Conservation (phyloP, 2,797 vertebrate species). For the Coregonus suidteri region DNA sequence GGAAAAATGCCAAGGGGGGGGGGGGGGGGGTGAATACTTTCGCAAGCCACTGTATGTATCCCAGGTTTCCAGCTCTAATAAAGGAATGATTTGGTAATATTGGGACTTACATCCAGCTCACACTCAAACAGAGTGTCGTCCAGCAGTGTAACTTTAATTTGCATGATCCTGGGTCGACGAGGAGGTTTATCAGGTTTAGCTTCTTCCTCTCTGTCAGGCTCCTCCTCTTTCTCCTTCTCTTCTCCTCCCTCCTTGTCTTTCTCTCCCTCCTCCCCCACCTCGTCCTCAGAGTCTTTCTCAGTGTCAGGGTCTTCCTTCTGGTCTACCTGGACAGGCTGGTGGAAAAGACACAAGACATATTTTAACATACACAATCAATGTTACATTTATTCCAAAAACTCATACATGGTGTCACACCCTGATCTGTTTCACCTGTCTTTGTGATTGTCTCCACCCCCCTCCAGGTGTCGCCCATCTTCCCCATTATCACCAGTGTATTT, state of each 20-base stretch:
- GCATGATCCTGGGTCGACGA: conserved; percentile 85
- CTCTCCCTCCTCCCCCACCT: conserved; percentile 75
- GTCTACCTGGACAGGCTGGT: conserved; percentile 80
- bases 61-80: too few species aligned
- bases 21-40: too few species aligned
- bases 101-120: conserved; percentile 86
- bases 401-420: neutral
- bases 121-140: conserved; percentile 90
- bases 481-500: too few species aligned
- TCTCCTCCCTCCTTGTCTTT: conserved; percentile 47
- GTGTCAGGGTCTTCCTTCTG: conserved; percentile 78
- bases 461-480: too few species aligned
- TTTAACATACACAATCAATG: neutral
- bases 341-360: conserved; percentile 1
- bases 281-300: conserved; percentile 73
- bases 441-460: too few species aligned
- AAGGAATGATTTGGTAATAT: too few species aligned
- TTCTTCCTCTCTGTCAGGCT: conserved; percentile 75
- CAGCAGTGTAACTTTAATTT: conserved; percentile 89
- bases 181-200: conserved; percentile 75
- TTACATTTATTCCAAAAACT: neutral
- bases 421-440: too few species aligned
- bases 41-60: too few species aligned
- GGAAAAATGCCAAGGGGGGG: too few species aligned
- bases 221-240: conserved; percentile 59